Percentiles rank a stretch among this genome's conserved stretches.
Conservation (phyloP, 2,113 vertebrate genomes). For the Lophochroa leadbeateri region DNA sequence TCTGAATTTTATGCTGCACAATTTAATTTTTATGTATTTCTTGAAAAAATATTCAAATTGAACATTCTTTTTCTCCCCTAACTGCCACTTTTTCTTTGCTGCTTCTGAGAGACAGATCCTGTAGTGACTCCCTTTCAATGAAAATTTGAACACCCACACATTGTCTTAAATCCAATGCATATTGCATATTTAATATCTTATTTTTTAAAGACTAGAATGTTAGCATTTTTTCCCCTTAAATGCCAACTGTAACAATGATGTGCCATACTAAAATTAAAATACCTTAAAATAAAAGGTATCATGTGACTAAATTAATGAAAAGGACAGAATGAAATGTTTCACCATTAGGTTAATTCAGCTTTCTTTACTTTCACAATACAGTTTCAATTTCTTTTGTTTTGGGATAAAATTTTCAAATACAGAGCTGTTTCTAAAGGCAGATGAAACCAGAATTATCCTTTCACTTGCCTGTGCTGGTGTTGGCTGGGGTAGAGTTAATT, state of each 20-base stretch:
- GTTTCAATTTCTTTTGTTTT: not conserved
- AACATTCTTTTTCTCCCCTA: not conserved
- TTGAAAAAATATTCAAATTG: not conserved
- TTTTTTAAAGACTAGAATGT: not conserved
- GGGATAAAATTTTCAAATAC: not conserved
- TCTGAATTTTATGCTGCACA: not conserved
- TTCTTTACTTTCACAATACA: not conserved
- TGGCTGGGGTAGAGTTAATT: not conserved
- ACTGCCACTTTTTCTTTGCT: not conserved
- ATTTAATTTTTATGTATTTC: not conserved
- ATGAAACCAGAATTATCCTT: not conserved
- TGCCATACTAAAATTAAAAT: not conserved
- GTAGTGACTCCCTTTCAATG: not conserved
- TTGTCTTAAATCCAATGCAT: not conserved
- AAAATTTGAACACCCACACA: not conserved
- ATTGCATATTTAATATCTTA: not conserved
- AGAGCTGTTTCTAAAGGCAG: not conserved
- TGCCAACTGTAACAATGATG: not conserved
- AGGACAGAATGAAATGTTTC: not conserved
- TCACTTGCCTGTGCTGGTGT: not conserved
- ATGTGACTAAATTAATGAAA: not conserved
- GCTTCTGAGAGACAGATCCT: not conserved
- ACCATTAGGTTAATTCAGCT: not conserved
- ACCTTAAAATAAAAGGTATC: not conserved
- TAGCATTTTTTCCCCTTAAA: not conserved